Evolutionary conservation across 2,888 invertebrate genomes (phyloP).

Genomic region (Archips crataeganus): DNA sequence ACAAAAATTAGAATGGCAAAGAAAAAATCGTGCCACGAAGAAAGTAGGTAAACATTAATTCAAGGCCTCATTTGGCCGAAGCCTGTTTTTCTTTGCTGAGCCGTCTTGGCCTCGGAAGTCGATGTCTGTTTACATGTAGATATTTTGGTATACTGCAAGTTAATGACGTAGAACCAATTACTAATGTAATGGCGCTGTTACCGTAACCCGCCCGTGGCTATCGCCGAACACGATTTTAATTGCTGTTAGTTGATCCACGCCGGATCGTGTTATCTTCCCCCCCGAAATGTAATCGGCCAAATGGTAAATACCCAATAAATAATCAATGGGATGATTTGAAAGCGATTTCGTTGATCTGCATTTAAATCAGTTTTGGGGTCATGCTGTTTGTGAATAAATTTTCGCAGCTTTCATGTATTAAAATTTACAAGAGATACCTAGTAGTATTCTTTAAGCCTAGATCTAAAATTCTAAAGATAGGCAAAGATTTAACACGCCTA

Average conservation of each 20-base stretch:
- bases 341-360: conserved; percentile 8
- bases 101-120: not conserved
- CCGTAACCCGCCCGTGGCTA: conserved; percentile 32
- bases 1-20: not conserved
- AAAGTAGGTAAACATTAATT: not conserved
- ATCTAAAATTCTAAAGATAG: too few species aligned
- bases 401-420: not conserved
- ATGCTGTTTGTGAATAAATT: not conserved
- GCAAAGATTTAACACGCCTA: too few species aligned
- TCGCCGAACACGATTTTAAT: conserved; percentile 38
- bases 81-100: not conserved
- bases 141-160: conserved; percentile 5
- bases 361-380: conserved; percentile 16
- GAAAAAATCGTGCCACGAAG: not conserved
- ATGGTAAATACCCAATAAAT: conserved; percentile 20
- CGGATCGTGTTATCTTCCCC: conserved; percentile 18
- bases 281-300: conserved; percentile 29
- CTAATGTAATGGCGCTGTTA: conserved; percentile 36
- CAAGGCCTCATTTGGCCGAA: not conserved
- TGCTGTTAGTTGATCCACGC: conserved; percentile 36
- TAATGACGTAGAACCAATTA: conserved; percentile 38
- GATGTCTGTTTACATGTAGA: not conserved
- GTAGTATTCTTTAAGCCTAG: too few species aligned
- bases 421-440: too few species aligned
- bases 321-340: not conserved